A percentile compares a stretch with the other conserved stretches of the same genome.
Conservation (phyloP, 1,140 invertebrate species). For the Paramacrobiotus metropolitanus region DNA sequence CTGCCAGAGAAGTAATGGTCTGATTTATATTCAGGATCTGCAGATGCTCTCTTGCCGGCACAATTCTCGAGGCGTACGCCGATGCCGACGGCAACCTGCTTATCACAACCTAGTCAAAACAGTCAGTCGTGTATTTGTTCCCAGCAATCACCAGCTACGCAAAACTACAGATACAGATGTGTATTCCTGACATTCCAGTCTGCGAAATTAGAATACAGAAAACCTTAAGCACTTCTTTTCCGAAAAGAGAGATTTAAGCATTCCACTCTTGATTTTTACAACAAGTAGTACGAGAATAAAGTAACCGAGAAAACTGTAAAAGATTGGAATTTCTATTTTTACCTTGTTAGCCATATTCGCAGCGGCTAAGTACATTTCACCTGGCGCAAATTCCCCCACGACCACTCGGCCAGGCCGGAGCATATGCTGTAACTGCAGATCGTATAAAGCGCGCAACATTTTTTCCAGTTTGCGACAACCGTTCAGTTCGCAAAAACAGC, state of each 20-base stretch:
- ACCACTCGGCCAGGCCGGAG: not conserved
- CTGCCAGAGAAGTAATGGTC: conserved; percentile 39
- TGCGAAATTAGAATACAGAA: no score
- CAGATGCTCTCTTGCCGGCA: not conserved
- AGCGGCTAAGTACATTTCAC: not conserved
- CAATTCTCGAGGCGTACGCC: not conserved
- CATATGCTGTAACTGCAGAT: conserved; percentile 4
- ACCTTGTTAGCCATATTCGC: conserved; percentile 4
- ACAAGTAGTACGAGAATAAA: no score
- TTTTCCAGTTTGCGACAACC: conserved; percentile 13
- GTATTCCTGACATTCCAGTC: no score
- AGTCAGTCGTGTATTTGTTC: not conserved
- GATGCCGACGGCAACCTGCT: not conserved
- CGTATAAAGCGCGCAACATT: conserved; percentile 1
- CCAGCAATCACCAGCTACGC: not conserved
- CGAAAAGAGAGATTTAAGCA: no score
- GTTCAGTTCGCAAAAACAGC: no score
- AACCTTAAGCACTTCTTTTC: no score
- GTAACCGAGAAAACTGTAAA: no score
- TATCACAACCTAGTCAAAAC: not conserved
- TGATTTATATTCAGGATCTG: conserved; percentile 51
- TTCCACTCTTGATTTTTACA: no score
- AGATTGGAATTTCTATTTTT: not conserved
- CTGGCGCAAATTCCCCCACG: not conserved
- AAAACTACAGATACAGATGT: not conserved